Evolutionary conservation across 2,113 vertebrate genomes (phyloP).

Genomic region (Trogon melanurus): DNA sequence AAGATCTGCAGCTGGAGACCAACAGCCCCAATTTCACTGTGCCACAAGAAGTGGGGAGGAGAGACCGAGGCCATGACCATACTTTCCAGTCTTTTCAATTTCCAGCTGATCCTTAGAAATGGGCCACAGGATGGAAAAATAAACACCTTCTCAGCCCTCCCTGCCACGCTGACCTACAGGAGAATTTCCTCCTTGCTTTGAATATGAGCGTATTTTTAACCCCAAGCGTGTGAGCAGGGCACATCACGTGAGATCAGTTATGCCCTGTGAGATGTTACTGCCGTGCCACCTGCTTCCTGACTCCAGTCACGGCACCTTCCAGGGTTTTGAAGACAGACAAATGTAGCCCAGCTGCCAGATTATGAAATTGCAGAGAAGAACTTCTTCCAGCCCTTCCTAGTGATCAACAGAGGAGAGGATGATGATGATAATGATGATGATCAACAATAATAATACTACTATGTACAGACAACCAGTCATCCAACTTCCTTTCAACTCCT

Average conservation of each 20-base stretch:
- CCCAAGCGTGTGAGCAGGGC: not conserved
- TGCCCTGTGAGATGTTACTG: not conserved
- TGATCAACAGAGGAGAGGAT: not conserved
- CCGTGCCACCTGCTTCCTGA: not conserved
- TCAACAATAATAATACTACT: not conserved
- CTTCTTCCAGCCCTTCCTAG: not conserved
- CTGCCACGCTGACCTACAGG: not conserved
- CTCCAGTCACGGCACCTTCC: not conserved
- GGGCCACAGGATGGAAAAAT: not conserved
- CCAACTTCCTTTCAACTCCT: constrained; percentile 4
- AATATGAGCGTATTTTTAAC: not conserved
- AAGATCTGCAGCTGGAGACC: not conserved
- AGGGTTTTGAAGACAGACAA: not conserved
- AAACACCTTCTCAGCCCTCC: not conserved
- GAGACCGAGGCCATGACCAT: not conserved
- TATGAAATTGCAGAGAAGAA: not conserved
- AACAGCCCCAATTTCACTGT: not conserved
- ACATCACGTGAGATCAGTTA: not conserved
- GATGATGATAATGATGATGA: not conserved
- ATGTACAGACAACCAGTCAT: not conserved
- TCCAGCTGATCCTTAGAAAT: not conserved
- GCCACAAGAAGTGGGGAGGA: not conserved
- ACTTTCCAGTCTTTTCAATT: not conserved
- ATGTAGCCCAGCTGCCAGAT: not conserved
- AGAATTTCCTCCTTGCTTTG: not conserved